Conservation (phyloP, 1,140 invertebrate genomes). For the Drosophila mayri region DNA sequence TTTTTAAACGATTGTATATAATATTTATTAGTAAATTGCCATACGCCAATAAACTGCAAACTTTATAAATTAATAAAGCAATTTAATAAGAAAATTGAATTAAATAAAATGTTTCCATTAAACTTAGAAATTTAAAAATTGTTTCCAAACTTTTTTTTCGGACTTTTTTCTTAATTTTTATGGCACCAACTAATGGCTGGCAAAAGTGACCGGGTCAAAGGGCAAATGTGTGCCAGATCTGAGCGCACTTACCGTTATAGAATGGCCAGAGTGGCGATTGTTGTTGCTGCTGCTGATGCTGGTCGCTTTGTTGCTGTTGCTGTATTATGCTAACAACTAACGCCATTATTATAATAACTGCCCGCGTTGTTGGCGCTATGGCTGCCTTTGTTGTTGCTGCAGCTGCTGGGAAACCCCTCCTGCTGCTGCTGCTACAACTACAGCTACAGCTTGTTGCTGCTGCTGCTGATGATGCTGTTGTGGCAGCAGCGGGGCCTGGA, state of each 20-base stretch:
- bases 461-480: conserved; percentile 23
- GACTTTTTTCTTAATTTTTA: neutral
- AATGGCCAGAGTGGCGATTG: conserved; percentile 64
- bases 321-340: conserved; percentile 78
- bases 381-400: conserved; percentile 7
- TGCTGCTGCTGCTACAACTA: conserved; percentile 19
- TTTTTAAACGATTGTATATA: neutral
- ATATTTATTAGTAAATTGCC: too few relatives aligned
- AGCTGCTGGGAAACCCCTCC: neutral
- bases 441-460: conserved; percentile 15
- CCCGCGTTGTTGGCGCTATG: conserved; percentile 32
- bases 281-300: conserved; percentile 25
- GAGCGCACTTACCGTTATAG: conserved; percentile 63
- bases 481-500: conserved; percentile 40
- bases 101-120: neutral
- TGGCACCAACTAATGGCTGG: neutral
- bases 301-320: conserved; percentile 46
- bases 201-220: conserved; percentile 24
- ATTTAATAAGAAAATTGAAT: neutral
- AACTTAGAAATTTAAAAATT: neutral
- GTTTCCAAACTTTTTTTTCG: too few relatives aligned
- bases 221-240: conserved; percentile 28
- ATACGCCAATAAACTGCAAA: neutral
- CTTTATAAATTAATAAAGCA: neutral
- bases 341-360: conserved; percentile 76